These are phyloP conservation scores for Rhodinocichla rosea DNA, from an alignment of 2,113 vertebrate species.

Conservation along the genomic window DNA sequence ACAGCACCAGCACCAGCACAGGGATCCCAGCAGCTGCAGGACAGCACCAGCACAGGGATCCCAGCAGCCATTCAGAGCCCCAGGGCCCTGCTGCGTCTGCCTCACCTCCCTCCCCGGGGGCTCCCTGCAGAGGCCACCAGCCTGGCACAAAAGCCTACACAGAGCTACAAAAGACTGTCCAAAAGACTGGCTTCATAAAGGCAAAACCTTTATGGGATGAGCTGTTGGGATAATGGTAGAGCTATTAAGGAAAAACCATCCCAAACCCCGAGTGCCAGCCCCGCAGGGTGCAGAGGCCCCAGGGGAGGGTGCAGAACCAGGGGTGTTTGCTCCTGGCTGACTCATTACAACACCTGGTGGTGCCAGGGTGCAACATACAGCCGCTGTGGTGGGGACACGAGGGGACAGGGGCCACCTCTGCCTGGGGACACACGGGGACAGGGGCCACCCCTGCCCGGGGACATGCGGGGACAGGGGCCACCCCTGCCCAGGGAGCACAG, in stretches of 20 bases:
- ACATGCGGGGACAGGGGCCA: neutral
- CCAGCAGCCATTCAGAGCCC: neutral
- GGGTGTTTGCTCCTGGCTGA: neutral
- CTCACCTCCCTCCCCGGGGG: neutral
- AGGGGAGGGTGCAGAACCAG: fast-evolving
- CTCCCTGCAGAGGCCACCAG: neutral
- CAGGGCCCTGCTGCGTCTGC: too few relatives aligned
- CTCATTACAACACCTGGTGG: neutral
- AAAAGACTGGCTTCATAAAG: neutral
- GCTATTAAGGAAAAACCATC: fast-evolving
- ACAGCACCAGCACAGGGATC: too few relatives aligned
- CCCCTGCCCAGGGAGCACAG: neutral
- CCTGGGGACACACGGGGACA: neutral
- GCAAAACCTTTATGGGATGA: neutral
- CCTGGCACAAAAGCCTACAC: neutral
- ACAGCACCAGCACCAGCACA: too few relatives aligned
- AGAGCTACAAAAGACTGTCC: neutral
- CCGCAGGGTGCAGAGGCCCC: fast-evolving
- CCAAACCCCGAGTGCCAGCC: too few relatives aligned
- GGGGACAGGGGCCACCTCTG: too few relatives aligned
- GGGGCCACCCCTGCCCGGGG: neutral
- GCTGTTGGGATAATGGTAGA: fast-evolving
- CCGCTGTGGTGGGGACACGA: neutral
- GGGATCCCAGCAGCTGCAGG: neutral
- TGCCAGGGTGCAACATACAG: fast-evolving